These are phyloP conservation scores for Zoanthus sansibaricus DNA, from an alignment of 92 coral and sea anemone genomes.

Conservation along the genomic window DNA sequence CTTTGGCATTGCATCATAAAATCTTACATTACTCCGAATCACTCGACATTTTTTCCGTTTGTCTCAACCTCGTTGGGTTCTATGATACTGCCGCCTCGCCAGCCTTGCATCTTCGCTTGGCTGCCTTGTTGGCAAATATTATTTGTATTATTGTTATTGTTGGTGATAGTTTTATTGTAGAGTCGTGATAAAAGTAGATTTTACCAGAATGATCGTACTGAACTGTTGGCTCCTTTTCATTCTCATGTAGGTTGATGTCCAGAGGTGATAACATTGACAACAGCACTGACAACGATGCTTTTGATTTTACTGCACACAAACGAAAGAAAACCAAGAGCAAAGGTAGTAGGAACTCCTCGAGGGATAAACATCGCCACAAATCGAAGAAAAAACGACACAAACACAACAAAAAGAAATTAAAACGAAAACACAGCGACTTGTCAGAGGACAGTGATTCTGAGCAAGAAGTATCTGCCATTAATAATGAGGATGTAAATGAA, in stretches of 20 bases:
- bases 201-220: too few relatives aligned
- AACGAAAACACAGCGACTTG: slow-evolving; percentile 20
- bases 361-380: slow-evolving; percentile 4
- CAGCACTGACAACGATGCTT: neutral
- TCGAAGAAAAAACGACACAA: slow-evolving; percentile 50
- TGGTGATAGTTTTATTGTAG: neutral
- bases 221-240: too few relatives aligned
- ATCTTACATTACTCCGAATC: too few relatives aligned
- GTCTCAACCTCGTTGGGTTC: too few relatives aligned
- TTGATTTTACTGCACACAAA: neutral
- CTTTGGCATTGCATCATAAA: too few relatives aligned
- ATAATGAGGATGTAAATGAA: slow-evolving; percentile 11
- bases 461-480: neutral
- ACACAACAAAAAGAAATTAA: slow-evolving; percentile 28
- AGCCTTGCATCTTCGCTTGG: too few relatives aligned
- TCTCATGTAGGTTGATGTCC: slow-evolving; percentile 1
- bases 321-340: neutral
- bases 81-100: too few relatives aligned
- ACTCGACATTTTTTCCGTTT: too few relatives aligned
- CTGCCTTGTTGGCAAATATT: neutral
- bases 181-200: too few relatives aligned
- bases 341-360: neutral
- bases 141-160: neutral
- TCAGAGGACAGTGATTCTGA: slow-evolving; percentile 22
- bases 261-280: neutral